Percentiles rank a stretch among this genome's conserved stretches.
Conservation (phyloP, 1,140 invertebrate species). For the Bombus polaris region DNA sequence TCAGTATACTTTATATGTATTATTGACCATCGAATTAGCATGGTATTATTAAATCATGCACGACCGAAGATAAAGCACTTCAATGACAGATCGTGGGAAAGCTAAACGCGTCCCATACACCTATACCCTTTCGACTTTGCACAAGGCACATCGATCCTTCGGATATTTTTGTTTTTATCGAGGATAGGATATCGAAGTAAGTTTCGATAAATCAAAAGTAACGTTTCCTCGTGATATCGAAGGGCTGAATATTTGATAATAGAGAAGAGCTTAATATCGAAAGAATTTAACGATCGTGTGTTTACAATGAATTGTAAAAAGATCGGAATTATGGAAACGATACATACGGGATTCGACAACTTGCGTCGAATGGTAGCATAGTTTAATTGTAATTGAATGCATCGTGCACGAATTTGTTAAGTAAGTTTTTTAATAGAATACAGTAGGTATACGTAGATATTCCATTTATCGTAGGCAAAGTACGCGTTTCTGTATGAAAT, state of each 20-base stretch:
- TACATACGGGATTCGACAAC: background rate
- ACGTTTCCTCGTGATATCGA: background rate
- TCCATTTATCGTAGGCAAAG: background rate
- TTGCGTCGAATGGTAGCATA: too few species aligned
- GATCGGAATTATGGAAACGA: background rate
- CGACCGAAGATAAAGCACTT: conserved; percentile 43
- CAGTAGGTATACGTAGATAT: too few species aligned
- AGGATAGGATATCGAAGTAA: background rate
- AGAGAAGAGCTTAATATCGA: background rate
- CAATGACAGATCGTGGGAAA: conserved; percentile 31
- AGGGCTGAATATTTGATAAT: too few species aligned
- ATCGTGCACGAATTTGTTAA: too few species aligned
- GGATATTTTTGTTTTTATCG: background rate
- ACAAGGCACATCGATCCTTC: background rate
- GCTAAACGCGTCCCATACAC: background rate
- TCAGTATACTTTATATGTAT: conserved; percentile 29
- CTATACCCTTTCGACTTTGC: background rate
- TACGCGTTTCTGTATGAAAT: background rate
- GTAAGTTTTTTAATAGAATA: too few species aligned
- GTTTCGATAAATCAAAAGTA: background rate
- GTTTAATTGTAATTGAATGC: too few species aligned
- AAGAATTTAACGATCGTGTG: background rate
- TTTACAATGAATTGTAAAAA: background rate
- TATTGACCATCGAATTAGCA: conserved; percentile 62
- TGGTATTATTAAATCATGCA: conserved; percentile 40